Base-by-base conservation (phyloP, 2,797 vertebrate genomes). In the Alauda arvensis region DNA sequence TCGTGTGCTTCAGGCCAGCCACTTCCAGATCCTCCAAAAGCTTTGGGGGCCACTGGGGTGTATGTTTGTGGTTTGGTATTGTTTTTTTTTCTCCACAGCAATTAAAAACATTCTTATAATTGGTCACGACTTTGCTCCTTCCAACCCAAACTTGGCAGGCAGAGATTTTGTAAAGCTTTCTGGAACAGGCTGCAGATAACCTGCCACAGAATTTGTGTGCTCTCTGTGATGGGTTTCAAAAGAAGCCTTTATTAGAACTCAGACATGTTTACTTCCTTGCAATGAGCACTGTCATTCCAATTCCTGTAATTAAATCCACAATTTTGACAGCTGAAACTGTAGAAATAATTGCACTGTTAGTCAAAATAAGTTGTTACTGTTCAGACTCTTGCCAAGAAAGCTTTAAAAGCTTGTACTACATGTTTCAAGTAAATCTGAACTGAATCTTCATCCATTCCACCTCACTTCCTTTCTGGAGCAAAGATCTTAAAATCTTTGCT, bases 281-380 rank as follows among this genome's bases (percentile, higher is more conserved):
- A 62, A 70, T 1, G 7, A 94, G 78, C 69, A 51, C 83, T 83
- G 86, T 91, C 84, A 90, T 88, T 69, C 72, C 82, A 83, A 88
- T 91, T 94, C 70, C 84, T 90, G 67, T 87, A 88, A 94, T 94
- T 95, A 94, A 85, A 85, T 63, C 70, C 77, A 85, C 63, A 76
- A 79, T 75, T 90, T 9, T 71, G 93, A 92, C 80, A 81, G 91
- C 75, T 79, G 60, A 82, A 89, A 77, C 68, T 42, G 77, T 43
- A 91, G 67, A 40, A 88, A 82, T 91, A 94, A 92, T 93, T 81
- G 88, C 75, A 59, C 59, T 43, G 55, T 83, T 85, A 67, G 61
- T 79, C 75, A 77, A 85, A 91, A 24, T 70, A 68, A 77, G 59
- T 89, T 84, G 83, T 37, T 68, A 77, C 82, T 57, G 77, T 74